phyloP scores from a whole-genome alignment of 2,797 vertebrate genomes.

The Lepus oiostolus region DNA sequence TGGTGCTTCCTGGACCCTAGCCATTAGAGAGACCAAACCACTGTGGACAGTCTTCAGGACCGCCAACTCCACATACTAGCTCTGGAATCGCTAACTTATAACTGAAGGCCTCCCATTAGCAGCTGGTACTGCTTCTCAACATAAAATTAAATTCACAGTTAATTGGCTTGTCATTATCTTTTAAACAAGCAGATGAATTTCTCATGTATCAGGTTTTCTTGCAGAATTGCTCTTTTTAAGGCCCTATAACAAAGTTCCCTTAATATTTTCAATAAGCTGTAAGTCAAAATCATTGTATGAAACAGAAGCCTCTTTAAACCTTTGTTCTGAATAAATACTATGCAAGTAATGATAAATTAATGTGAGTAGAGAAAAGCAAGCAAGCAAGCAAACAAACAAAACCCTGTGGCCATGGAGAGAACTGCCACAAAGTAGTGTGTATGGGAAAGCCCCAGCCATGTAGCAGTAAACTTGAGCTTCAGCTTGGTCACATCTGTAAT shows the following conservation, averaged over 20 bases:
- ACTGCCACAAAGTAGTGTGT: background rate
- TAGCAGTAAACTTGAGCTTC: background rate
- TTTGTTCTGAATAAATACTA: constrained; percentile 58
- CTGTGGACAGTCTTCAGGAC: background rate
- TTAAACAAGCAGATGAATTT: constrained; percentile 58
- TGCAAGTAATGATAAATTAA: constrained; percentile 30
- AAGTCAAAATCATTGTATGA: constrained; percentile 63
- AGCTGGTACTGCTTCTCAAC: constrained; percentile 33
- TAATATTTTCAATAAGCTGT: constrained; percentile 50
- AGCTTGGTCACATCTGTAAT: constrained; percentile 69
- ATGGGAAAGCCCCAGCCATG: background rate
- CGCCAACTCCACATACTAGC: background rate
- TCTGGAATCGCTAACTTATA: constrained; percentile 51
- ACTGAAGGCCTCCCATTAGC: background rate
- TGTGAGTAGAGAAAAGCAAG: constrained; percentile 36
- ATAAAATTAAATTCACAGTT: constrained; percentile 61
- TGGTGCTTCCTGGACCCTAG: background rate
- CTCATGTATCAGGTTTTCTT: constrained; percentile 54
- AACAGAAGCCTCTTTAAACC: constrained; percentile 9
- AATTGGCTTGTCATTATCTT: constrained; percentile 55
- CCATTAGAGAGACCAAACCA: constrained; percentile 1
- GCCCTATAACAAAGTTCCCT: constrained; percentile 42
- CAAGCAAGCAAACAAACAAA: background rate
- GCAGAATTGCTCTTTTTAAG: constrained; percentile 53
- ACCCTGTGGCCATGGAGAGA: background rate